A percentile compares a stretch with the other conserved stretches of the same genome.
phyloP scores from a whole-genome alignment of 2,888 invertebrate genomes.

The Tryphoninae sp. region DNA sequence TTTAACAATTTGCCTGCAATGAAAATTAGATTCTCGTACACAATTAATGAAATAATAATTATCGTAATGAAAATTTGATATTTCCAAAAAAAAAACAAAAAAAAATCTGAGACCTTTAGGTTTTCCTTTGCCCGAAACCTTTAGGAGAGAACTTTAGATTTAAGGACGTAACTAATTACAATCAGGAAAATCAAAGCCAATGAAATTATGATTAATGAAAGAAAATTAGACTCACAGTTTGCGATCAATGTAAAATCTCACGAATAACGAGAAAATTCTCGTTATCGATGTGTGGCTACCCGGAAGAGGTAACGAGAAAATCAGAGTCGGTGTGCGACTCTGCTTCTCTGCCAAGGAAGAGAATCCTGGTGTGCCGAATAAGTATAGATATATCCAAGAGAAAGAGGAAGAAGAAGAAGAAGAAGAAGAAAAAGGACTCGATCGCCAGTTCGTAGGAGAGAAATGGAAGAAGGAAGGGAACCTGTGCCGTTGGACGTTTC shows the following conservation, averaged over 20 bases:
- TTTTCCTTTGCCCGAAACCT: too few species aligned
- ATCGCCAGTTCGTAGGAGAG: slow-evolving; percentile 43
- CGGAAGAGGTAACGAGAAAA: slow-evolving; percentile 44
- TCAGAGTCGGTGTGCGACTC: slow-evolving; percentile 29
- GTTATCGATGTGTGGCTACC: slow-evolving; percentile 26
- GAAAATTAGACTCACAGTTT: background rate
- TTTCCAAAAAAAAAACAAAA: background rate
- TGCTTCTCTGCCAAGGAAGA: slow-evolving; percentile 10
- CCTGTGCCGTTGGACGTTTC: slow-evolving; percentile 44
- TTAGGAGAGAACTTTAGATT: background rate
- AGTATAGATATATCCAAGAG: background rate
- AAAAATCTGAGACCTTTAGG: too few species aligned
- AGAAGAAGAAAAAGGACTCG: slow-evolving; percentile 23
- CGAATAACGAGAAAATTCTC: slow-evolving; percentile 4
- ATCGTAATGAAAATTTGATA: background rate
- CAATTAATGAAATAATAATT: background rate
- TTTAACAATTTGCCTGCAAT: too few species aligned
- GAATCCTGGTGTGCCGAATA: slow-evolving; percentile 13
- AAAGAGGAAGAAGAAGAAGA: background rate
- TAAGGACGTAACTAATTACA: background rate
- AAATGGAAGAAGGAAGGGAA: slow-evolving; percentile 51
- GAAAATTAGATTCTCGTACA: too few species aligned
- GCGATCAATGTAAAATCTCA: background rate
- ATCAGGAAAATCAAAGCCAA: background rate
- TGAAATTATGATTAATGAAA: background rate